Conservation (phyloP, 2,888 invertebrate genomes). For the Drosophila paranaensis region DNA sequence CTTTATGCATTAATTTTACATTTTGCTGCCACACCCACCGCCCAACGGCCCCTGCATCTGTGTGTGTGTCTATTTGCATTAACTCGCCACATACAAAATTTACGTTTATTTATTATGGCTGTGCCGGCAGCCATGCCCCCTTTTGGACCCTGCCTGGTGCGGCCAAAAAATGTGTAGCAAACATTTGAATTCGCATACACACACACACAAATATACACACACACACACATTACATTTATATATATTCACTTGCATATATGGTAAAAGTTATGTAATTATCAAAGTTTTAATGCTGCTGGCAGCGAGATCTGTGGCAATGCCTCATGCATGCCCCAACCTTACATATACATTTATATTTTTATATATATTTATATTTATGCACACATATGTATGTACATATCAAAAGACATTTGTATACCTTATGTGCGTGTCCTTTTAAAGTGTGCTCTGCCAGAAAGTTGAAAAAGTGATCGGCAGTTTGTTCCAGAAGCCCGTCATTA, state of each 20-base stretch:
- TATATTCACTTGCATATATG: slow-evolving; percentile 20
- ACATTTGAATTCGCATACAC: slow-evolving; percentile 62
- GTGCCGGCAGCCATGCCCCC: slow-evolving; percentile 36
- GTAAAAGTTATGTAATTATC: slow-evolving; percentile 78
- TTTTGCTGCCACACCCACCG: slow-evolving; percentile 51
- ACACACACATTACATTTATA: slow-evolving; percentile 14
- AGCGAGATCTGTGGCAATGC: slow-evolving; percentile 21
- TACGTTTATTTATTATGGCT: slow-evolving; percentile 76
- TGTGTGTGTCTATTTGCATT: slow-evolving; percentile 66
- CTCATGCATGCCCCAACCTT: no score
- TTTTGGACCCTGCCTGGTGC: slow-evolving; percentile 16
- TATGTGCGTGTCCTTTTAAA: slow-evolving; percentile 6
- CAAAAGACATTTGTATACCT: slow-evolving; percentile 56
- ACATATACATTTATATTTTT: not conserved
- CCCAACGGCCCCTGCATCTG: not conserved
- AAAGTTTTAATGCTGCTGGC: slow-evolving; percentile 75
- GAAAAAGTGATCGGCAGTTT: slow-evolving; percentile 11
- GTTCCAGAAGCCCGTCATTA: not conserved
- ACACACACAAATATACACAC: not conserved
- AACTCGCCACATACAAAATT: slow-evolving; percentile 80
- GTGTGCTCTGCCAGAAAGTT: slow-evolving; percentile 26
- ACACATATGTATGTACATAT: slow-evolving; percentile 46
- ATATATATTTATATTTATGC: slow-evolving; percentile 7
- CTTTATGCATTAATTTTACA: slow-evolving; percentile 82
- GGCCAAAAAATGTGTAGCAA: slow-evolving; percentile 66